Percentiles rank a stretch among this genome's conserved stretches.
Evolutionary conservation across 2,113 vertebrate species (phyloP).

Genomic region (Plestiodon gilberti): DNA sequence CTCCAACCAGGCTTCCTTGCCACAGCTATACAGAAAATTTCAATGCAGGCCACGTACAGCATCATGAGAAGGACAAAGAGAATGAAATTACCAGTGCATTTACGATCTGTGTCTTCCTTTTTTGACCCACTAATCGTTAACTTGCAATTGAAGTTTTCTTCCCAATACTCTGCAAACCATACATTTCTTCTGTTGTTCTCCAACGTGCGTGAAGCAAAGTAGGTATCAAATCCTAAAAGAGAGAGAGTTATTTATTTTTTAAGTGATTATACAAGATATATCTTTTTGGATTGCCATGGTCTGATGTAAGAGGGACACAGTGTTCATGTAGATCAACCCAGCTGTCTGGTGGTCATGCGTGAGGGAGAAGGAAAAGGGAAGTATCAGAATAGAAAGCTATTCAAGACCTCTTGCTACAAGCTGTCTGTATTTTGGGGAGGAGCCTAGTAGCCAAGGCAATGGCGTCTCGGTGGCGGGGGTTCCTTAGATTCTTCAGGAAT

Average conservation of each 20-base stretch:
- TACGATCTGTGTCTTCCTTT: slow-evolving; percentile 92
- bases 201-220: slow-evolving; percentile 91
- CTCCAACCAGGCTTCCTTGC: slow-evolving; percentile 49
- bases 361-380: background rate
- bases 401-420: background rate
- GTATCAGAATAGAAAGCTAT: background rate
- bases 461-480: too few species aligned
- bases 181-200: slow-evolving; percentile 97
- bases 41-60: slow-evolving; percentile 5
- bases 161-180: slow-evolving; percentile 98
- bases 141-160: slow-evolving; percentile 98
- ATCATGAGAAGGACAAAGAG: slow-evolving; percentile 10
- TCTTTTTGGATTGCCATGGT: background rate
- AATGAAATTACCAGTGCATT: slow-evolving; percentile 89
- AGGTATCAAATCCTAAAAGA: slow-evolving; percentile 87
- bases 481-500: too few species aligned
- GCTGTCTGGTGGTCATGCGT: background rate
- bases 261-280: background rate
- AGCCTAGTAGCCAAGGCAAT: background rate
- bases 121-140: slow-evolving; percentile 94
- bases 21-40: slow-evolving; percentile 9
- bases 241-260: background rate
- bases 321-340: background rate
- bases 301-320: background rate
- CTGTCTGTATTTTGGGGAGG: background rate